These are phyloP conservation scores for Bradypodion ventrale DNA, from an alignment of 2,797 vertebrate species.

Conservation along the genomic window DNA sequence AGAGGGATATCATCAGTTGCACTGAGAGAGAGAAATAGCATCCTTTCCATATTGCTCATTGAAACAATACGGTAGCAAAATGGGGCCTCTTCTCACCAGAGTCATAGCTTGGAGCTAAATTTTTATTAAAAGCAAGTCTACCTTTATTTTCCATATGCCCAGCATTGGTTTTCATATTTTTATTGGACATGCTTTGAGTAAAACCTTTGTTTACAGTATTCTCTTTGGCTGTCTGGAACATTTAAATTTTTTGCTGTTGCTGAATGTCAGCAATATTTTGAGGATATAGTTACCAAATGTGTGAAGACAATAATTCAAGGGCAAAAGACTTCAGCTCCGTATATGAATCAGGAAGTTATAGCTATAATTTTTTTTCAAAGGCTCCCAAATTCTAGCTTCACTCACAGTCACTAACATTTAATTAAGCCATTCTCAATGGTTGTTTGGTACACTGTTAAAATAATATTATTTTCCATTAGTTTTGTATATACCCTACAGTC, in stretches of 20 bases:
- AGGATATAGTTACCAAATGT: constrained; percentile 47
- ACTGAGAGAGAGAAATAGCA: constrained; percentile 38
- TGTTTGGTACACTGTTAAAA: background rate
- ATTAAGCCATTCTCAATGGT: background rate
- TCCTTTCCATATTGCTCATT: constrained; percentile 57
- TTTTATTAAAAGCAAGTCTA: constrained; percentile 65
- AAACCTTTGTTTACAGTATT: constrained; percentile 55
- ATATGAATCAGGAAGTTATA: background rate
- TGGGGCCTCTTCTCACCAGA: constrained; percentile 51
- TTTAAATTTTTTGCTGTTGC: constrained; percentile 55
- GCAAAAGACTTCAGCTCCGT: constrained; percentile 7
- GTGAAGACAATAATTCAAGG: constrained; percentile 27
- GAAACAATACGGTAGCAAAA: constrained; percentile 54
- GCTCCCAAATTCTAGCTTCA: background rate
- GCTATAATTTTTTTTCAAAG: background rate
- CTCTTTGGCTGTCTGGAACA: constrained; percentile 42
- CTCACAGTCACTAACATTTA: background rate
- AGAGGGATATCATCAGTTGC: constrained; percentile 11
- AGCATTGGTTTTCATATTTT: constrained; percentile 39
- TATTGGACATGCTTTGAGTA: constrained; percentile 51
- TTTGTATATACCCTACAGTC: no score
- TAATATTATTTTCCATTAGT: background rate
- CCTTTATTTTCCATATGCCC: constrained; percentile 47
- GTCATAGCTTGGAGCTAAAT: constrained; percentile 67
- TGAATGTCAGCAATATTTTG: constrained; percentile 52